Evolutionary conservation across 2,888 invertebrate genomes (phyloP), one percentile per base, ranked within the genome.

Genomic region (Synergus laeviventris): DNA sequence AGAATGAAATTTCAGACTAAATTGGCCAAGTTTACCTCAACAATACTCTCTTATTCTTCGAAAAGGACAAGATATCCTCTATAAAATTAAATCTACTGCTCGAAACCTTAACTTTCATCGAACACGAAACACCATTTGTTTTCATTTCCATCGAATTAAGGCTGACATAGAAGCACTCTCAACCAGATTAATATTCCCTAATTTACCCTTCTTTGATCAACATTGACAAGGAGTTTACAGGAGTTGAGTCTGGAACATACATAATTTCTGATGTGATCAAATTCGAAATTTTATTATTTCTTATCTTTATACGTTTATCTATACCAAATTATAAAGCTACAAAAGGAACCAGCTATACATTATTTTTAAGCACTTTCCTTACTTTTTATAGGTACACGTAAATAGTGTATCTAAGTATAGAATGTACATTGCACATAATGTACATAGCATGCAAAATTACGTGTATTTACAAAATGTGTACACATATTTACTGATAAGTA

Each of bases 401-500:
- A 49, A 49, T n/a, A n/a, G n/a, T n/a, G n/a, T 49, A 49, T 49
- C 24, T 24, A 24, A 24, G 24, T 24, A 31, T 31, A 31, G 31
- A 5, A 31, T 31, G 31, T 31, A 31, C 5, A 31, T 5, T 31
- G 31, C 5, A 31, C 5, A 31, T 5, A 31, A 31, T 31, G 31
- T 31, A 31, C 21, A 56, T 56, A 18, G 21, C 21, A 56, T 56
- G 56, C 56, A 56, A 56, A 56, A 56, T 56, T 56, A 11, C 21
- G 21, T 56, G 56, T 56, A 56, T 56, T 56, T 21, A 56, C 12
- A n/a, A 49, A 70, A n/a, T 70, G n/a, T 49, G n/a, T 70, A 31
- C 31, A 70, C 16, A 31, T n/a, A 66, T 66, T 49, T 31, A 70
- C 70, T 70, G 70, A 70, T 70, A 70, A 70, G 70, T 45, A 31